Percentiles rank a stretch among this genome's conserved stretches.
These are phyloP conservation scores for Mormyrus hasselquistii DNA, from an alignment of 2,797 vertebrate genomes.

Conservation along the genomic window DNA sequence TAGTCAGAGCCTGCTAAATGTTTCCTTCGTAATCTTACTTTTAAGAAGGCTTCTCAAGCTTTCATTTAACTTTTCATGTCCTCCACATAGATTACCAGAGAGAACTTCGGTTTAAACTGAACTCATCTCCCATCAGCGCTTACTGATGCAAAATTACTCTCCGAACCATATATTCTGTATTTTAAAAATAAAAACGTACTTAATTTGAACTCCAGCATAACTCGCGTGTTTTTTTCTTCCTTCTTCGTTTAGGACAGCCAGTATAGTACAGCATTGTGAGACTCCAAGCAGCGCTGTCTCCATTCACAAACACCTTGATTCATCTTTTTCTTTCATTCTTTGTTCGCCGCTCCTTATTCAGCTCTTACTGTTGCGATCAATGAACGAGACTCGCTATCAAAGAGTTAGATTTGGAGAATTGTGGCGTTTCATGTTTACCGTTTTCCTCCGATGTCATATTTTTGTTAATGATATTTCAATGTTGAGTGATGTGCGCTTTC, in stretches of 20 bases:
- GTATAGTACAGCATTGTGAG: neutral
- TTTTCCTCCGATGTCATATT: neutral
- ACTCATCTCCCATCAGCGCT: neutral
- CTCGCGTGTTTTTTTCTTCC: neutral
- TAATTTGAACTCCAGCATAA: neutral
- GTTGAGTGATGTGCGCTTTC: neutral
- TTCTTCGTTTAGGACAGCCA: slow-evolving; percentile 11
- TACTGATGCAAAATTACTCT: neutral
- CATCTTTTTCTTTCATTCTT: slow-evolving; percentile 11
- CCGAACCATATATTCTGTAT: neutral
- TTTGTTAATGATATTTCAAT: neutral
- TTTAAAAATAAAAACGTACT: neutral
- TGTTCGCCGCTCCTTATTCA: neutral
- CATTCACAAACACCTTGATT: slow-evolving; percentile 15
- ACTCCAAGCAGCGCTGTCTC: neutral
- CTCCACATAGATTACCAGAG: neutral
- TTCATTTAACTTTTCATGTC: neutral
- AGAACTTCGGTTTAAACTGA: neutral
- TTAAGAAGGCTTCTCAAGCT: neutral
- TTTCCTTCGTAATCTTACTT: neutral
- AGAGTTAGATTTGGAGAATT: neutral
- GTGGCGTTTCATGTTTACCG: neutral
- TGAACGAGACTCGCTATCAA: neutral
- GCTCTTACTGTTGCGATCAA: neutral
- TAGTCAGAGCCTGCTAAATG: neutral